Evolutionary conservation across 2,797 vertebrate species (phyloP), one percentile per base, ranked within the genome.

Genomic region (Rhinatrema bivittatum): DNA sequence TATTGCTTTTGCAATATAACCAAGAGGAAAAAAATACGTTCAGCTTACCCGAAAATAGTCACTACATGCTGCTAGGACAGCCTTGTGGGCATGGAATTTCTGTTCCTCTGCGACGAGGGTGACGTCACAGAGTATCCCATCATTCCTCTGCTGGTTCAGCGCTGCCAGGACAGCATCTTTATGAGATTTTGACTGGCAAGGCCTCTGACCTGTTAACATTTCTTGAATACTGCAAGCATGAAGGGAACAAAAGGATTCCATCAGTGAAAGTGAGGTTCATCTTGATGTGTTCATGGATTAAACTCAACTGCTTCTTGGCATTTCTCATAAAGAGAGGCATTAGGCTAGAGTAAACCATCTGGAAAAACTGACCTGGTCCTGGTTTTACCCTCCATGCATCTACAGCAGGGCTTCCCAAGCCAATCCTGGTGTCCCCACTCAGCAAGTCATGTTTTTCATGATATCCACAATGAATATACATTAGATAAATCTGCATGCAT

Each of bases 101-200:
- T 97, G 89, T 32, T 98, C 92, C 42, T 90, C 93, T 0, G 94
- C 94, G 38, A 98, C 86, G 50, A 98, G 82, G 18, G 93, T 97
- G 68, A 98, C 87, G 26, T 98, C 94, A 9, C 94, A 98, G 50
- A 98, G 87, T 49, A 93, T 68, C 28, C 94, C 94, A 7, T 97
- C 94, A 22, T 88, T 93, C 70, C 94, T 90, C 74, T 97, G 94
- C 53, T 95, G 93, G 67, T 98, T 98, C 70, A 98, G 82, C 15
- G 94, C 93, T 27, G 91, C 84, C 44, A 98, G 80, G 42, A 98
- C 92, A 1, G 79, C 86, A 73, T 94, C 84, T 4, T 95, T 91
- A 80, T 98, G 94, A 52, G 92, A 94, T 68, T 90, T 92, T 4
- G 94, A 97, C 68, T 94, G 93, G 79, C 94, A 98, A 50, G 97